Evolutionary conservation across 2,888 invertebrate species (phyloP).

Genomic region (Spatulosminthurus flaviceps): DNA sequence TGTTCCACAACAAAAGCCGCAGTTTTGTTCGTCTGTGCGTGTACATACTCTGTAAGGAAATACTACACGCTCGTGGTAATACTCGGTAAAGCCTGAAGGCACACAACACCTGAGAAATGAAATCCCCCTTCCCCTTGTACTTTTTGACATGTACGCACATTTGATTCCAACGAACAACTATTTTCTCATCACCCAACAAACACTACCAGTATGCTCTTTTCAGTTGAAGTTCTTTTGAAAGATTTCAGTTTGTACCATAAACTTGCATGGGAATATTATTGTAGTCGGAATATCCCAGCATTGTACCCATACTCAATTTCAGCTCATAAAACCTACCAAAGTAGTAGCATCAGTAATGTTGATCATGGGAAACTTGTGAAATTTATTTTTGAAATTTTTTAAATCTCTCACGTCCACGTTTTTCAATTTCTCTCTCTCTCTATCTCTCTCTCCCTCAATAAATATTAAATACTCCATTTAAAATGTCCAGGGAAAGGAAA

Average conservation of each 20-base stretch:
- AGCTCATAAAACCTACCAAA: no score
- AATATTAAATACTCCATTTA: no score
- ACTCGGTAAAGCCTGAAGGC: neutral
- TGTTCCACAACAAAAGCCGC: neutral
- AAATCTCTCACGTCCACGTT: neutral
- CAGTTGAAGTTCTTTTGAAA: constrained; percentile 20
- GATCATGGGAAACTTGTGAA: constrained; percentile 21
- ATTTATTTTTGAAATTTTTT: constrained; percentile 7
- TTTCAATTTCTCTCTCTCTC: neutral
- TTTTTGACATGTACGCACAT: neutral
- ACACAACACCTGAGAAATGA: constrained; percentile 5
- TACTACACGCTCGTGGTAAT: neutral
- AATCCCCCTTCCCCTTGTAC: neutral
- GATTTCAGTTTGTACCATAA: constrained; percentile 3
- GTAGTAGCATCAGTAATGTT: neutral
- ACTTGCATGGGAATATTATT: neutral
- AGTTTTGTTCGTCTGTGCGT: neutral
- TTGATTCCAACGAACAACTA: constrained; percentile 6
- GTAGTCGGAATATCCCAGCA: neutral
- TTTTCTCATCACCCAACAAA: constrained; percentile 26
- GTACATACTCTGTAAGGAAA: neutral
- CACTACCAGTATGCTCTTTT: no score
- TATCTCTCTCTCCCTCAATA: no score
- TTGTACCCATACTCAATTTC: no score
- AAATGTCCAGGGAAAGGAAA: constrained; percentile 62